Conservation (phyloP, 2,888 invertebrate species). For the Liopterus haemorrhoidalis region DNA sequence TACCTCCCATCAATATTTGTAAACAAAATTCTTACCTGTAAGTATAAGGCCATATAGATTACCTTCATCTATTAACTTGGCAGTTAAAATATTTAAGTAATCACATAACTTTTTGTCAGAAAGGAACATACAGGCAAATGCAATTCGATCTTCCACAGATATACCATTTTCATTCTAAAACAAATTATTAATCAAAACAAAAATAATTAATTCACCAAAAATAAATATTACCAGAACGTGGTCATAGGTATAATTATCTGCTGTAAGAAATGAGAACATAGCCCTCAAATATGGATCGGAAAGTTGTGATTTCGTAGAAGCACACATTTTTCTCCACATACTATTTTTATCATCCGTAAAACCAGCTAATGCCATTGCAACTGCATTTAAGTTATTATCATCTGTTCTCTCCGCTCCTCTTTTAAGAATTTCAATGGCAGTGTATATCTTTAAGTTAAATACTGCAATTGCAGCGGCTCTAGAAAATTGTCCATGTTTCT, state of each 20-base stretch:
- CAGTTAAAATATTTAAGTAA: conserved; percentile 67
- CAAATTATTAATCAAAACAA: conserved; percentile 17
- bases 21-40: conserved; percentile 53
- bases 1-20: background rate
- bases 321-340: conserved; percentile 72
- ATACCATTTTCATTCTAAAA: conserved; percentile 75
- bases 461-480: conserved; percentile 88
- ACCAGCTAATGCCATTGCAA: conserved; percentile 79
- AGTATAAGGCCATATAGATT: conserved; percentile 79
- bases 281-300: conserved; percentile 87
- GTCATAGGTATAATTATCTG: conserved; percentile 69
- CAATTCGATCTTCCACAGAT: conserved; percentile 80
- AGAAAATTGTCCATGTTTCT: conserved; percentile 66
- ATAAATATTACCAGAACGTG: conserved; percentile 58
- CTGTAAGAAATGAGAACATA: conserved; percentile 84
- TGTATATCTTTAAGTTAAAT: conserved; percentile 78
- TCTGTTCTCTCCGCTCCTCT: conserved; percentile 54
- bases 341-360: conserved; percentile 78
- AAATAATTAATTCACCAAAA: background rate
- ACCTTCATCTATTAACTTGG: conserved; percentile 67
- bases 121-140: conserved; percentile 84
- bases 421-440: conserved; percentile 80
- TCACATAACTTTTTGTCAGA: conserved; percentile 73
- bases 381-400: conserved; percentile 51
- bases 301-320: conserved; percentile 66